Base-by-base conservation (phyloP, 2,888 invertebrate species). In the Platycnemis pennipes region DNA sequence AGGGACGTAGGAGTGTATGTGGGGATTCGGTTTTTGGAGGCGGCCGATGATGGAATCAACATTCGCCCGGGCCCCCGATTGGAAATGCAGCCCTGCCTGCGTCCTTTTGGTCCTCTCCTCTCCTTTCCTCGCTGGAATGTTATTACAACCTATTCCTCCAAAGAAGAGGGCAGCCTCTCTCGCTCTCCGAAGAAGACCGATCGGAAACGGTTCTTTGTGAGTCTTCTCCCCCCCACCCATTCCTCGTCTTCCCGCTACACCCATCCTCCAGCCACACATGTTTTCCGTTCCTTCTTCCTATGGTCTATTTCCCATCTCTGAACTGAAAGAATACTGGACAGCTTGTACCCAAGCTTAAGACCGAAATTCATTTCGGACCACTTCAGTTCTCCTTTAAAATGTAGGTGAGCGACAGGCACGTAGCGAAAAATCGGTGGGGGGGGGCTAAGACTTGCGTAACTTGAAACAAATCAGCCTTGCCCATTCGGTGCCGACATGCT, bases 251-350 rank as follows among this genome's bases (percentile, higher is more conserved):
- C 89, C 19, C 89, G 56, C 42, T 89, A 56, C 56, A 89, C 89
- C 89, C 53, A 88, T 88, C 88, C 37, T 89, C 89, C 89, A 56
- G 56, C 56, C n/a, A n/a, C n/a, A n/a, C n/a, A n/a, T n/a, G n/a
- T n/a, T n/a, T n/a, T n/a, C n/a, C n/a, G n/a, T n/a, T n/a, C n/a
- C n/a, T n/a, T n/a, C n/a, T n/a, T n/a, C n/a, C n/a, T n/a, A n/a
- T n/a, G n/a, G n/a, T n/a, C n/a, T n/a, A n/a, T n/a, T n/a, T n/a
- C n/a, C n/a, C n/a, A n/a, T n/a, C n/a, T n/a, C n/a, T n/a, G n/a
- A n/a, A n/a, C n/a, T n/a, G n/a, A n/a, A n/a, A n/a, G n/a, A n/a
- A n/a, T n/a, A n/a, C n/a, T n/a, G n/a, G n/a, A n/a, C n/a, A n/a
- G n/a, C n/a, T n/a, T n/a, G n/a, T n/a, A n/a, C n/a, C n/a, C n/a